A percentile compares a stretch with the other conserved stretches of the same genome.
These are phyloP conservation scores for Asarcornis scutulata DNA, from an alignment of 2,113 vertebrate species.

Conservation along the genomic window DNA sequence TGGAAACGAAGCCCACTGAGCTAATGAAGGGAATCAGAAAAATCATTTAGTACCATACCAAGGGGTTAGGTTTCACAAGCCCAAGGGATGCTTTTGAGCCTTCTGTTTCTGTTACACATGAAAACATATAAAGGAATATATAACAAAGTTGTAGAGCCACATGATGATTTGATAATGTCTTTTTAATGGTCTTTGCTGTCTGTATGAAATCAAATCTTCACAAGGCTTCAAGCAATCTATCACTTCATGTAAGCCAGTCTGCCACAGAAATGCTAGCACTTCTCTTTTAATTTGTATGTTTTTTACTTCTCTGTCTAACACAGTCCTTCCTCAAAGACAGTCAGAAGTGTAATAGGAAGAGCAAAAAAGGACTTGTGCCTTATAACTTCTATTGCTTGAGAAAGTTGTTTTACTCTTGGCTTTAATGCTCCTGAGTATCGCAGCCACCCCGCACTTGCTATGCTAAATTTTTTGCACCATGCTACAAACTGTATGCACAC, in stretches of 20 bases:
- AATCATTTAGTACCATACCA: background rate
- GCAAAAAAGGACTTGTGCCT: background rate
- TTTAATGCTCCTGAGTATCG: background rate
- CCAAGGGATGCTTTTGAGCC: background rate
- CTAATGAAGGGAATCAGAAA: background rate
- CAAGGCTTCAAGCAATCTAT: background rate
- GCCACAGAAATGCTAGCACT: background rate
- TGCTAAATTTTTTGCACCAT: accelerated
- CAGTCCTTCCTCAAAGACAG: background rate
- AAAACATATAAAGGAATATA: background rate
- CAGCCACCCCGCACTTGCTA: background rate
- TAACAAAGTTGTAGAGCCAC: background rate
- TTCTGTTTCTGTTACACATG: background rate
- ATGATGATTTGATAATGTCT: background rate
- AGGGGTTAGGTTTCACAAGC: background rate
- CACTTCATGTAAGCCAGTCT: background rate
- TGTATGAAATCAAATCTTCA: background rate
- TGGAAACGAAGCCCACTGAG: background rate
- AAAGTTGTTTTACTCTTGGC: background rate
- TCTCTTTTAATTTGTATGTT: background rate
- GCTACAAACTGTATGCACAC: background rate
- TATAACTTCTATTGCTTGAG: background rate
- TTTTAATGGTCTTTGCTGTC: conserved; percentile 12
- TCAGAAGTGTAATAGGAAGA: background rate
- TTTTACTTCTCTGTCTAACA: background rate